phyloP scores from a whole-genome alignment of 2,113 vertebrate genomes.

The Plectropomus leopardus region DNA sequence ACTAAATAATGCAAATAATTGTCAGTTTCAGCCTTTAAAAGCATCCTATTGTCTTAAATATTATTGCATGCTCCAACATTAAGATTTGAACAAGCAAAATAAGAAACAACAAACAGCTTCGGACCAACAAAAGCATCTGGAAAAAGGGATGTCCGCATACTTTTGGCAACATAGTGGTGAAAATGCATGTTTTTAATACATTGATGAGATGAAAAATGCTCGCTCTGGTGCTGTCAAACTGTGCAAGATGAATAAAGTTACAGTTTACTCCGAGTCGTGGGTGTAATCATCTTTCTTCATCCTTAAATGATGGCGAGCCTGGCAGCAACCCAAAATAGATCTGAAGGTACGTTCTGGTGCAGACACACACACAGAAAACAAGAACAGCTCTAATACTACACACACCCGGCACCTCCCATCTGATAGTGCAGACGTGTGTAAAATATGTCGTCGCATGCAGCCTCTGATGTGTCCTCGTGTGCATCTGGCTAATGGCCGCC shows the following conservation, averaged over 20 bases:
- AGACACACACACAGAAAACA: not conserved
- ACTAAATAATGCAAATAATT: too few species aligned
- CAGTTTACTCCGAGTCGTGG: not conserved
- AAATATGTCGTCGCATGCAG: slow-evolving; percentile 39
- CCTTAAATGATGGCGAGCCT: not conserved
- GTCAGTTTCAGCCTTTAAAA: not conserved
- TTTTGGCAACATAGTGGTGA: not conserved
- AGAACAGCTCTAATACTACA: not conserved
- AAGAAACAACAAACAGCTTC: not conserved
- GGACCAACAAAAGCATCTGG: not conserved
- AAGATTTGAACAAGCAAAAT: not conserved
- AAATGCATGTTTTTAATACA: not conserved
- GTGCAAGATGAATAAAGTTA: not conserved
- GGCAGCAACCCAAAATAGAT: slow-evolving; percentile 32
- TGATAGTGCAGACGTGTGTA: slow-evolving; percentile 19
- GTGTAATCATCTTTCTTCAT: not conserved
- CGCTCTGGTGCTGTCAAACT: not conserved
- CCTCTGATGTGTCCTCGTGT: slow-evolving; percentile 47
- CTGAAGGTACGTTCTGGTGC: not conserved
- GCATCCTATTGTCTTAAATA: not conserved
- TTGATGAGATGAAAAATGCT: not conserved
- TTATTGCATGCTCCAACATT: not conserved
- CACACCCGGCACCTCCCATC: slow-evolving; percentile 16
- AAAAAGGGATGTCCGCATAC: not conserved
- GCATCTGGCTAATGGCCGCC: slow-evolving; percentile 54